A percentile compares a stretch with the other conserved stretches of the same genome.
Conservation (phyloP, 2,797 vertebrate species). For the Chrysocyon brachyurus region DNA sequence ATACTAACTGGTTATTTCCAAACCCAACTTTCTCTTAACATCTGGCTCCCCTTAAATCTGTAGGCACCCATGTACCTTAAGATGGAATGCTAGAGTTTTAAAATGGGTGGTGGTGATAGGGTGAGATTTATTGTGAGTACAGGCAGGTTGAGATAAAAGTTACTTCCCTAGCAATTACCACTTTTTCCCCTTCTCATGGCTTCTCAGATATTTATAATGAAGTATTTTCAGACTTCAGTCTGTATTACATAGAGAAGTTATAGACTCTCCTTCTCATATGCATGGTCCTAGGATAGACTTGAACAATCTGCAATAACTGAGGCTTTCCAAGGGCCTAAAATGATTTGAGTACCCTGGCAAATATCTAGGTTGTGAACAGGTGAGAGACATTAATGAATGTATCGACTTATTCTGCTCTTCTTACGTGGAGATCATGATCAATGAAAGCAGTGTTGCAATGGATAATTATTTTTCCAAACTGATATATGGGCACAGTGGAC, state of each 20-base stretch:
- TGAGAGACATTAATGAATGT: neutral
- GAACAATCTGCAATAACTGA: neutral
- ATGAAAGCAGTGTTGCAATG: neutral
- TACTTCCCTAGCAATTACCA: neutral
- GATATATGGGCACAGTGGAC: neutral
- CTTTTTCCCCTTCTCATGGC: neutral
- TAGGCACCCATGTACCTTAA: neutral
- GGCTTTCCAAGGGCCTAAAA: neutral
- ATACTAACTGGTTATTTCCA: slow-evolving; percentile 18
- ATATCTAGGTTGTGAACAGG: neutral
- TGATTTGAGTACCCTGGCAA: neutral
- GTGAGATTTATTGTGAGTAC: neutral
- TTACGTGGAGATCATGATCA: neutral
- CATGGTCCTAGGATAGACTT: neutral
- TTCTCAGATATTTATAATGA: neutral
- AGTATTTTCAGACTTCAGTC: neutral
- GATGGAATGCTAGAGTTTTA: neutral
- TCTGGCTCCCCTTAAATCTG: neutral
- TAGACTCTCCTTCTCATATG: neutral
- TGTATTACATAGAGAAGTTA: neutral
- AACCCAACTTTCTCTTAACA: neutral
- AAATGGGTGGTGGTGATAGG: neutral
- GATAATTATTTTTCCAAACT: neutral
- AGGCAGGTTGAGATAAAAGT: neutral
- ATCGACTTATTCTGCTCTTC: neutral